Evolutionary conservation across 2,888 invertebrate species (phyloP).

Genomic region (Pedicia rivosa): DNA sequence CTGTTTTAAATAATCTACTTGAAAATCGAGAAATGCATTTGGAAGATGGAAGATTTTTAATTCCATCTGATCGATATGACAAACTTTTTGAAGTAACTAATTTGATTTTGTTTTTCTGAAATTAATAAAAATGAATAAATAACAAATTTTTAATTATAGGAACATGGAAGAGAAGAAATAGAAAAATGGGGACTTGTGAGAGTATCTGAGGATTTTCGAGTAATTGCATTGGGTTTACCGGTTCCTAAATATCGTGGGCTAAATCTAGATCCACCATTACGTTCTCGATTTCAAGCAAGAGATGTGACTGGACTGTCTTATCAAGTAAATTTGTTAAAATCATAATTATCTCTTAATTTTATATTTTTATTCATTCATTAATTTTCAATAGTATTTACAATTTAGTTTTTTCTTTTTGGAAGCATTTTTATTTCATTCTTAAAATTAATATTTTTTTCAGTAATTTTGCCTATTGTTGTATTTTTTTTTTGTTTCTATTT

Average conservation of each 20-base stretch:
- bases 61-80: slow-evolving; percentile 80
- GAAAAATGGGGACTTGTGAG: slow-evolving; percentile 77
- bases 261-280: slow-evolving; percentile 85
- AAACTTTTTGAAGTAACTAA: slow-evolving; percentile 57
- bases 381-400: no score
- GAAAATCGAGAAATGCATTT: slow-evolving; percentile 98
- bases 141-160: slow-evolving; percentile 32
- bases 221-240: slow-evolving; percentile 83
- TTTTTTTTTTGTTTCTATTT: no score
- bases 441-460: no score
- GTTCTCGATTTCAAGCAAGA: slow-evolving; percentile 89
- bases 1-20: slow-evolving; percentile 86
- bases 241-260: slow-evolving; percentile 81
- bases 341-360: no score
- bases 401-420: no score
- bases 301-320: slow-evolving; percentile 42
- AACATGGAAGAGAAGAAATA: slow-evolving; percentile 62
- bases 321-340: slow-evolving; percentile 17
- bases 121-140: slow-evolving; percentile 1
- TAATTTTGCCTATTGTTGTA: no score
- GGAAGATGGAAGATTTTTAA: slow-evolving; percentile 88
- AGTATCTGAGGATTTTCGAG: slow-evolving; percentile 84
- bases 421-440: no score
- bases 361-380: no score
- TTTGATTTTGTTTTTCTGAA: background rate